These are phyloP conservation scores for Poeciliopsis gracilis DNA, from an alignment of 2,797 vertebrate species.

Conservation along the genomic window DNA sequence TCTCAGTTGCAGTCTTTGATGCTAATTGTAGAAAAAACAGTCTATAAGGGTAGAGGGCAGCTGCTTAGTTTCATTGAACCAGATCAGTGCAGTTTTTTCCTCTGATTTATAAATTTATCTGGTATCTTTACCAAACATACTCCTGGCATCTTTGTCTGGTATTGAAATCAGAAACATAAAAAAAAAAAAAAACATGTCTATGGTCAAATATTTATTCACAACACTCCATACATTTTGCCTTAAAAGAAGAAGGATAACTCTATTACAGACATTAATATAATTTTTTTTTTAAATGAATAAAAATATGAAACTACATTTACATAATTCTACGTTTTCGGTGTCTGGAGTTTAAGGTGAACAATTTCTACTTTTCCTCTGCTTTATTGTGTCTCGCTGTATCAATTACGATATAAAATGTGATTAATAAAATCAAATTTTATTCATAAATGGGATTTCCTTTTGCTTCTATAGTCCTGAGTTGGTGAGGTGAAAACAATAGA, in stretches of 20 bases:
- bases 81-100: neutral
- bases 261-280: neutral
- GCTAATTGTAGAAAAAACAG: neutral
- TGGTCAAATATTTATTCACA: neutral
- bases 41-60: neutral
- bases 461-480: constrained; percentile 28
- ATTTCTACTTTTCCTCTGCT: neutral
- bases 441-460: constrained; percentile 19
- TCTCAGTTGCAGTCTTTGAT: neutral
- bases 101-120: neutral
- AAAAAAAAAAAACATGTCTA: neutral
- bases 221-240: neutral
- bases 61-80: neutral
- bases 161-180: neutral
- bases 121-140: neutral
- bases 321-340: neutral
- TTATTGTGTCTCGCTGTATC: neutral
- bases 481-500: constrained; percentile 44
- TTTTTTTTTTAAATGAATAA: neutral
- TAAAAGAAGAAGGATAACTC: neutral
- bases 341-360: neutral
- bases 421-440: neutral
- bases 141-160: neutral
- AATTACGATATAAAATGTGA: neutral
- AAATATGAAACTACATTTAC: neutral